Evolutionary conservation across 2,113 vertebrate species (phyloP), one percentile per base, ranked within the genome.

Genomic region (Myiopsitta monachus): DNA sequence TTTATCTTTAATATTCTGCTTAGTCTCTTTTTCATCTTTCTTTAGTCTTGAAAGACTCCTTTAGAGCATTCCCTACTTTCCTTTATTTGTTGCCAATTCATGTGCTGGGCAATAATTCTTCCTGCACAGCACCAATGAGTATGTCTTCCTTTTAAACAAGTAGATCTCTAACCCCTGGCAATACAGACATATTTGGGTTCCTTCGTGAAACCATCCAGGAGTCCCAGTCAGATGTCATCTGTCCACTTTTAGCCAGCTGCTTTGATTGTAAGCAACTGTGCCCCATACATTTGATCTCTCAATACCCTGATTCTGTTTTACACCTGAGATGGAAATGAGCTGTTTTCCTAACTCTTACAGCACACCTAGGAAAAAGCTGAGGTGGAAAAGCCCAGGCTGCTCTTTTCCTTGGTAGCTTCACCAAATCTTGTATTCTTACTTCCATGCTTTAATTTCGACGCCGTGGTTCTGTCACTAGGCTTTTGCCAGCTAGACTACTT

Each of bases 371-470:
- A 41, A 80, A 74, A 88, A 73, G 38, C 14, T 28, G 14, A 46
- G 7, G 6, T 9, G 5, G 14, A 22, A 62, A 66, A 73, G 36
- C 16, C 11, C 9, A 11, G 3, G 18, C 14, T 33, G 38, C 31
- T 23, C 44, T 41, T 13, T 18, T 31, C n/a, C 24, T 26, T 3
- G 4, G 9, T 1, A 31, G 64, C 23, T 16, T 9, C 22, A 27
- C 5, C 31, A 12, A 5, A 30, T 9, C 8, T 8, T 1, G 3
- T 10, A 8, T 4, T 4, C 12, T 12, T 3, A 14, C 12, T 7
- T 43, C 10, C 57, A 14, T 1, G 15, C 33, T 64, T 22, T 22
- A 13, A 47, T 47, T 47, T 47, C 23, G 46, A 47, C 2, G 22
- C 22, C 46, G 6, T 23, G 46, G 6, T 23, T 47, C 46, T 47